A percentile compares a stretch with the other conserved stretches of the same genome.
Evolutionary conservation across 2,888 invertebrate genomes (phyloP).

Genomic region (Orthosia cruda): DNA sequence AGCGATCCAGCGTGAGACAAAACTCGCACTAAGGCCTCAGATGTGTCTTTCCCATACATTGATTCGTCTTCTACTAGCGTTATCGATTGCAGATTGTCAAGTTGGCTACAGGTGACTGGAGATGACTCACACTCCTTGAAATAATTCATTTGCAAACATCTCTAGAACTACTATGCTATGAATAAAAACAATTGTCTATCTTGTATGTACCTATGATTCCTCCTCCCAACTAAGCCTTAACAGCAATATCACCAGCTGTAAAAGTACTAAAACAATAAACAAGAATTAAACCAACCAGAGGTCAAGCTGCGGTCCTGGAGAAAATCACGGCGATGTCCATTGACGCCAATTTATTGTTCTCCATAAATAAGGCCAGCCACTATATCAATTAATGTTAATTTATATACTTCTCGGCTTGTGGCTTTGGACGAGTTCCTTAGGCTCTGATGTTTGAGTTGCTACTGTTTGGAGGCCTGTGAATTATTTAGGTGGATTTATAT

Average conservation of each 20-base stretch:
- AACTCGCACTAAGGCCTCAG: no score
- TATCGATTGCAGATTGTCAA: no score
- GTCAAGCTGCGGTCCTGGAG: conserved; percentile 75
- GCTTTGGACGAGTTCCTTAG: conserved; percentile 33
- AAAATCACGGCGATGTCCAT: conserved; percentile 75
- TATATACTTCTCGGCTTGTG: conserved; percentile 56
- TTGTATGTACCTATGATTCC: conserved; percentile 9
- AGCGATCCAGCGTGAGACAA: no score
- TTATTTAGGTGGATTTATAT: conserved; percentile 10
- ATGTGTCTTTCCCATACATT: no score
- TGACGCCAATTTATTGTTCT: conserved; percentile 70
- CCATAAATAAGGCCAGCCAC: conserved; percentile 69
- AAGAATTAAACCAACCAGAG: conserved; percentile 70
- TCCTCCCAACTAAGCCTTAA: conserved; percentile 16
- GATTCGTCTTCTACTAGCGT: no score
- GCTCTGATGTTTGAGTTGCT: conserved; percentile 30
- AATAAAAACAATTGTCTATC: no score
- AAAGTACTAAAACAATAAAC: conserved; percentile 55
- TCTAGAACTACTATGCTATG: neutral
- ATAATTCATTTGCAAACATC: neutral
- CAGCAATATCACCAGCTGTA: conserved; percentile 28
- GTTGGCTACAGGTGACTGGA: no score
- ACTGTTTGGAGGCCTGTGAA: conserved; percentile 1
- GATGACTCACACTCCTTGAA: neutral
- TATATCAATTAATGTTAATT: conserved; percentile 78